Conservation (phyloP, 2,797 vertebrate species). For the Myoxocephalus aenaeus region DNA sequence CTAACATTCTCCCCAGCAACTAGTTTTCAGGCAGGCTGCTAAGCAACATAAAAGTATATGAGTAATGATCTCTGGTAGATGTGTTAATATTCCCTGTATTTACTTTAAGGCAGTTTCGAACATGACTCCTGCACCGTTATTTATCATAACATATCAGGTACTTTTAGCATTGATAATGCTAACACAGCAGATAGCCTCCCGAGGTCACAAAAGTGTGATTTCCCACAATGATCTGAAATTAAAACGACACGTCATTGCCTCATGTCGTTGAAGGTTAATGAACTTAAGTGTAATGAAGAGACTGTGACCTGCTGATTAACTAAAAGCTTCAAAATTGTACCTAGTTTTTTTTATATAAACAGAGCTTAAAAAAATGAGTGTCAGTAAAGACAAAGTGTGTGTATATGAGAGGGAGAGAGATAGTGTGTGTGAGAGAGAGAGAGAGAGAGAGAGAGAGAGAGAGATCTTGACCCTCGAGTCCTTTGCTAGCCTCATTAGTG, state of each 20-base stretch:
- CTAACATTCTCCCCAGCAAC: conserved; percentile 23
- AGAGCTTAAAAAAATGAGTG: conserved; percentile 41
- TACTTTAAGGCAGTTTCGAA: conserved; percentile 1
- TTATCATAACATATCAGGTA: conserved; percentile 18
- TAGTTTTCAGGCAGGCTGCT: conserved; percentile 19
- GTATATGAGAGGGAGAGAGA: background rate
- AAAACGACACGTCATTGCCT: conserved; percentile 32
- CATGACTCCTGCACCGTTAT: conserved; percentile 16
- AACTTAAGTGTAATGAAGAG: conserved; percentile 64
- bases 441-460: conserved; percentile 14
- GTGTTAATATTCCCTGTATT: conserved; percentile 2
- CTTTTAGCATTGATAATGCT: conserved; percentile 12
- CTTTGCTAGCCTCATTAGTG: conserved; percentile 75
- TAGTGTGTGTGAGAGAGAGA: conserved; percentile 19
- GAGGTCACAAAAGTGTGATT: conserved; percentile 32
- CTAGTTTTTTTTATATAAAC: conserved; percentile 19
- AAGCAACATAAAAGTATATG: conserved; percentile 11
- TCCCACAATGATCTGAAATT: conserved; percentile 32
- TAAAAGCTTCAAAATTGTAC: conserved; percentile 55
- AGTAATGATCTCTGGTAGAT: background rate
- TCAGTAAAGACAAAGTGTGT: conserved; percentile 38
- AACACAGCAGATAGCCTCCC: conserved; percentile 22
- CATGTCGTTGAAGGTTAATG: conserved; percentile 58
- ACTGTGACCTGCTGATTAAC: conserved; percentile 56
- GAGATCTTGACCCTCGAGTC: conserved; percentile 69